Conservation (phyloP, 1,140 invertebrate species). For the honey bee (Apis mellifera) region Amel_HAv3.1 CM009943.2:4871001-4871500, state of each 20-base stretch:
- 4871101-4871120: conserved; percentile 53
- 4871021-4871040: conserved; percentile 1
- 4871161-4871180: conserved; percentile 59
- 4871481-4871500: conserved; percentile 20
- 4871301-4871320: too few relatives aligned
- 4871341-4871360: too few relatives aligned
- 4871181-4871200: conserved; percentile 51
- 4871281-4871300: neutral
- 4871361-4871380: neutral
- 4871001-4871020: neutral
- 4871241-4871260: neutral
- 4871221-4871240: neutral
- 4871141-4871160: conserved; percentile 61
- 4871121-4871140: conserved; percentile 58
- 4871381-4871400: conserved; percentile 27
- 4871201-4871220: neutral
- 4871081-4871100: conserved; percentile 64
- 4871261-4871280: neutral
- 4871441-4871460: neutral
- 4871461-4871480: conserved; percentile 24
- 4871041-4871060: conserved; percentile 22
- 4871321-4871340: neutral
- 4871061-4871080: conserved; percentile 57
- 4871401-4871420: conserved; percentile 16
- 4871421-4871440: neutral